These are phyloP conservation scores for Ctenomys sociabilis DNA, from an alignment of 2,113 vertebrate genomes.

Conservation along the genomic window DNA sequence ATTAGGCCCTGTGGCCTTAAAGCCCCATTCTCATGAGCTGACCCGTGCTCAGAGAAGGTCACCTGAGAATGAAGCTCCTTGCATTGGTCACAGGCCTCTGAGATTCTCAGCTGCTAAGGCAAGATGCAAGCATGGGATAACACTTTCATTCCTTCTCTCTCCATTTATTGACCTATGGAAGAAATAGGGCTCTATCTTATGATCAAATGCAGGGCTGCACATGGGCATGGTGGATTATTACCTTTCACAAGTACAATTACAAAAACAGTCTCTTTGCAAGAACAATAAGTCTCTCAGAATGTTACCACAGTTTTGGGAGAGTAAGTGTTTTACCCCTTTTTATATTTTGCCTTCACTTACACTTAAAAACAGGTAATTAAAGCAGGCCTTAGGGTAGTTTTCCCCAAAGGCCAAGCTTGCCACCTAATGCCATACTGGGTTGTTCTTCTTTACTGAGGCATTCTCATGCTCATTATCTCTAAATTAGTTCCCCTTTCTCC, in stretches of 20 bases:
- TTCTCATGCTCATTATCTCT: slow-evolving; percentile 80
- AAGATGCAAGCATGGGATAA: slow-evolving; percentile 65
- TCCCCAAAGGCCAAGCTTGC: slow-evolving; percentile 81
- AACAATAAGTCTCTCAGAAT: slow-evolving; percentile 75
- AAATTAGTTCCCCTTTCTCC: slow-evolving; percentile 81
- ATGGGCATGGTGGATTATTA: slow-evolving; percentile 12
- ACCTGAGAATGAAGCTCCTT: slow-evolving; percentile 58
- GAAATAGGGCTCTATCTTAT: slow-evolving; percentile 9
- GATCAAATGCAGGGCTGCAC: background rate
- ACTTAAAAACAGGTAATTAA: slow-evolving; percentile 79
- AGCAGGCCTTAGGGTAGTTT: slow-evolving; percentile 83
- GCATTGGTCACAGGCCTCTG: slow-evolving; percentile 61
- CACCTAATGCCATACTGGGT: slow-evolving; percentile 73
- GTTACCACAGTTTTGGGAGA: slow-evolving; percentile 57
- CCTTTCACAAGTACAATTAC: slow-evolving; percentile 25
- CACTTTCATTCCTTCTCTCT: background rate
- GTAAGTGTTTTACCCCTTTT: slow-evolving; percentile 52
- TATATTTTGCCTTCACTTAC: slow-evolving; percentile 69
- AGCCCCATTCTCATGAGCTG: slow-evolving; percentile 74
- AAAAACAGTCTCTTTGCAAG: slow-evolving; percentile 63
- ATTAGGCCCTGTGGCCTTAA: slow-evolving; percentile 84
- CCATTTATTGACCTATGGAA: slow-evolving; percentile 1
- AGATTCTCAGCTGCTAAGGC: slow-evolving; percentile 61
- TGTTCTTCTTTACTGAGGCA: slow-evolving; percentile 78
- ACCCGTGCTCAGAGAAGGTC: slow-evolving; percentile 81